Evolutionary conservation across 2,888 invertebrate genomes (phyloP), one percentile per base, ranked within the genome.

Genomic region (Criorhina ranunculi): DNA sequence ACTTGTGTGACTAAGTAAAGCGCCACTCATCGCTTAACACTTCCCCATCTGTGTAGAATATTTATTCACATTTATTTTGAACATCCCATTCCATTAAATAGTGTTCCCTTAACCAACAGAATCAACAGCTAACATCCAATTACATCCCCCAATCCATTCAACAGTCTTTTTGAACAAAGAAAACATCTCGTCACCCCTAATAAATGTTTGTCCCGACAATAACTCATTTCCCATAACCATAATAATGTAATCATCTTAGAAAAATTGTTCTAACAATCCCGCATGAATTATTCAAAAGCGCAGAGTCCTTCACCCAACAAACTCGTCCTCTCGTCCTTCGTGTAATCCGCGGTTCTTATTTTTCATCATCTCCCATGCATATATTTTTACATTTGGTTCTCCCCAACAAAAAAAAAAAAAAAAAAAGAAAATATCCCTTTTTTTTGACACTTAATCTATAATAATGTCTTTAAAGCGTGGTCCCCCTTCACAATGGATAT

Each of bases 371-470:
- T 77, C 17, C 11, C 51, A 60, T 77, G 72, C 66, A 78, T 67
- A 62, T 46, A 60, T 69, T 77, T 77, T 44, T 31, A 49, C 46
- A 37, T 59, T 60, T 44, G 35, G 40, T n/a, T 51, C 40, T 44
- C 33, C 31, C 17, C 17, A 67, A 31, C 17, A 40, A 24, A 42
- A 9, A 5, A 42, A 4, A 17, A 19, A 19, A 55, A 66, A 9
- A 5, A 42, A 4, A 17, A 19, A 19, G 49, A 66, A 64, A 69
- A 17, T 19, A 35, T 70, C 76, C 75, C 75, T 70, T 79, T 80
- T n/a, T 79, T 80, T 75, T 85, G 85, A 85, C 85, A 85, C 85
- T 80, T 85, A 80, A 85, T 85, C 80, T 80, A 76, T 85, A 85
- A 80, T 80, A 85, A 85, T 76, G 80, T 80, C 80, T 60, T 80